Evolutionary conservation across 2,888 invertebrate species (phyloP).

Genomic region (Parnassius glacialis): DNA sequence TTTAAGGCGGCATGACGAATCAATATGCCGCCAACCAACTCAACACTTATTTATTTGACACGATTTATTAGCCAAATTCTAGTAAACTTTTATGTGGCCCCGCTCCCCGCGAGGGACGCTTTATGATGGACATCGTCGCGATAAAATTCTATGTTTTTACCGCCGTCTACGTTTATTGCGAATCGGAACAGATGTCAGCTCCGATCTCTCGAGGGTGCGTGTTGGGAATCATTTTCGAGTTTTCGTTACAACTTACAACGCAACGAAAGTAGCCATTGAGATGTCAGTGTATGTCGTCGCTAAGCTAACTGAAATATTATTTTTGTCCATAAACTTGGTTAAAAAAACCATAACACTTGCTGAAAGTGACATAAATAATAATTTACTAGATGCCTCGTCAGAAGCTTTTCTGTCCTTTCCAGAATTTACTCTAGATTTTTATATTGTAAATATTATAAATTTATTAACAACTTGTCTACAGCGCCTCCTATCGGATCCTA

Average conservation of each 20-base stretch:
- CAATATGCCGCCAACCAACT: conserved; percentile 81
- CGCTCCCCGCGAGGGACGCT: conserved; percentile 62
- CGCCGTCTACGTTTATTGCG: conserved; percentile 66
- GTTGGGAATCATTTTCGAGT: not conserved
- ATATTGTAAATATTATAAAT: no score
- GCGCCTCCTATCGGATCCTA: no score
- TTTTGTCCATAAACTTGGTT: no score
- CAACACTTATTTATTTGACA: conserved; percentile 81
- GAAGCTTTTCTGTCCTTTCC: no score
- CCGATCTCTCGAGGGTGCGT: conserved; percentile 39
- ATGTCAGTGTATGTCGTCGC: no score
- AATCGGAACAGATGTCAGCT: conserved; percentile 64
- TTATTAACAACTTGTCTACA: no score
- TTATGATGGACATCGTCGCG: conserved; percentile 73
- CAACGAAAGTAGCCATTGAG: no score
- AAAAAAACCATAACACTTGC: no score
- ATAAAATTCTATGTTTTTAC: conserved; percentile 73
- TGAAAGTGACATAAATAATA: no score
- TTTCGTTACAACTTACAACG: not conserved
- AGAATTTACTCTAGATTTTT: no score
- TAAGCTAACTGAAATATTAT: no score
- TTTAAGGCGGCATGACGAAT: conserved; percentile 80
- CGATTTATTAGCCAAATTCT: conserved; percentile 80
- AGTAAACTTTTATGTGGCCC: conserved; percentile 77
- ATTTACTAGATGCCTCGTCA: no score